Conservation (phyloP, 2,797 vertebrate genomes). For the Rhynchotus rufescens region DNA sequence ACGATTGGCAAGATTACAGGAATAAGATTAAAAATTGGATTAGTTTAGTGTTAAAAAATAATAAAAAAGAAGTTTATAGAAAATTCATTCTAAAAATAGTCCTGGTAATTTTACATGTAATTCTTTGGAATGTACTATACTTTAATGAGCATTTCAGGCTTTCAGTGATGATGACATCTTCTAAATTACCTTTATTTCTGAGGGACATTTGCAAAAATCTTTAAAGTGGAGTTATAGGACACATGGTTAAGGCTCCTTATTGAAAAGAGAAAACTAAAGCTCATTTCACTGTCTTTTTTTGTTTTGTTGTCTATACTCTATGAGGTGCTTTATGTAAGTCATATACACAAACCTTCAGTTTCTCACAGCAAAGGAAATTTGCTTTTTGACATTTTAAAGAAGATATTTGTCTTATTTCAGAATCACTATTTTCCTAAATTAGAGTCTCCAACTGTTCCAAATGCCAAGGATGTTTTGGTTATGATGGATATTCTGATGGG, state of each 20-base stretch:
- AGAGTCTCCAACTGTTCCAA: neutral
- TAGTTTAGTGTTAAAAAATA: neutral
- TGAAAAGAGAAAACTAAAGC: neutral
- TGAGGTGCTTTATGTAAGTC: neutral
- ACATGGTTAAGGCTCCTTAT: neutral
- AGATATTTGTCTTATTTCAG: neutral
- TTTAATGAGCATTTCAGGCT: neutral
- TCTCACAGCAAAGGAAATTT: neutral
- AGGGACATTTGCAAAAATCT: neutral
- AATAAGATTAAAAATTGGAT: neutral
- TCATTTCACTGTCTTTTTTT: neutral
- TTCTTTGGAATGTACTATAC: neutral
- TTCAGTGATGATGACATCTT: neutral
- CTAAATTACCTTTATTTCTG: neutral
- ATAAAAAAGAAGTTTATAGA: neutral
- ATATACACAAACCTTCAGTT: neutral
- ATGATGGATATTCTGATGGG: neutral
- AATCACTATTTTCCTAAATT: neutral
- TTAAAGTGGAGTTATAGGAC: neutral
- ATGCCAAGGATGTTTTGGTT: neutral
- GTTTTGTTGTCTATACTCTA: neutral
- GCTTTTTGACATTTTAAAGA: neutral
- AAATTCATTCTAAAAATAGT: conserved; percentile 2
- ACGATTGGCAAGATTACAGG: neutral
- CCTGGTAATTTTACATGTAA: neutral